Conservation (phyloP, 2,113 vertebrate species). For the Arizona elegans region DNA sequence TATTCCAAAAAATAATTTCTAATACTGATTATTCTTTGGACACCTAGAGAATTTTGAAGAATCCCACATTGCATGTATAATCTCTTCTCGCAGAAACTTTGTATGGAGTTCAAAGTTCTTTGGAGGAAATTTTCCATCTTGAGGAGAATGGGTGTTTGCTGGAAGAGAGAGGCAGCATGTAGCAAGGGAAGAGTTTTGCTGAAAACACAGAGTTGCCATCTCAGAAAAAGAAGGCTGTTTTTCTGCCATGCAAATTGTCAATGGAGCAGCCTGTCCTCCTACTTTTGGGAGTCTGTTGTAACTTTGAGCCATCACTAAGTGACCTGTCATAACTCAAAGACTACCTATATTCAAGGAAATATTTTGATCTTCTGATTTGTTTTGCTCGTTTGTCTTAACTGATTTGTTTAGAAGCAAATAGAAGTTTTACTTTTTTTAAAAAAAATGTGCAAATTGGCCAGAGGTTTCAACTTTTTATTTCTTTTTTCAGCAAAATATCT, state of each 20-base stretch:
- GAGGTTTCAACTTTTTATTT: background rate
- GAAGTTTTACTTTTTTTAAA: background rate
- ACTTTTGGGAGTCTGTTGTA: too few relatives aligned
- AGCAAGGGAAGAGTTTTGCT: background rate
- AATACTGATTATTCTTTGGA: background rate
- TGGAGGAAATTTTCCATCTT: background rate
- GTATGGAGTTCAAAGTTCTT: background rate
- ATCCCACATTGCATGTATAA: background rate
- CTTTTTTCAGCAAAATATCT: background rate
- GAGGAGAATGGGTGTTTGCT: background rate
- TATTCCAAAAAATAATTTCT: background rate
- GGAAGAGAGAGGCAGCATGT: too few relatives aligned
- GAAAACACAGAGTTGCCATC: background rate
- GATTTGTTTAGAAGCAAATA: background rate
- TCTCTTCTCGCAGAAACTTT: background rate
- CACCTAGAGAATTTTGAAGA: background rate
- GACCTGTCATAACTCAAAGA: too few relatives aligned
- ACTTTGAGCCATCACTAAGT: too few relatives aligned
- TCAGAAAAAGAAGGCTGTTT: background rate
- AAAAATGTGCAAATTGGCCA: background rate
- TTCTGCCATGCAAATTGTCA: background rate
- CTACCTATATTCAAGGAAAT: too few relatives aligned
- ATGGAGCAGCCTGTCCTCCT: background rate
- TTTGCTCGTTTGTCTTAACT: background rate
- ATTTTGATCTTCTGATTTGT: background rate